A percentile compares a stretch with the other conserved stretches of the same genome.
phyloP scores from a whole-genome alignment of 2,888 invertebrate genomes.

The Neocrepidodera transversa region DNA sequence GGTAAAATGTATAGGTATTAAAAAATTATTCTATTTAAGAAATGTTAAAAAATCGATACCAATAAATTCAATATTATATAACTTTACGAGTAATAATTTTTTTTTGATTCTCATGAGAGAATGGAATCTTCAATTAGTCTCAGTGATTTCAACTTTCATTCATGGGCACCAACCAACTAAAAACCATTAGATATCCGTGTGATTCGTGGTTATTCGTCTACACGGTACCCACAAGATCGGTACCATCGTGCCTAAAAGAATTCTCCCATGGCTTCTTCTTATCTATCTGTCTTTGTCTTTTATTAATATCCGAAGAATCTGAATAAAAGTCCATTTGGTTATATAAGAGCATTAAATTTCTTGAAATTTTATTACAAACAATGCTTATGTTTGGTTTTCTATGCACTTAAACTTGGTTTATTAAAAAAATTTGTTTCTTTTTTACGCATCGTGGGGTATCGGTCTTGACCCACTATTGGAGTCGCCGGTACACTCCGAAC shows the following conservation, averaged over 20 bases:
- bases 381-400: too few relatives aligned
- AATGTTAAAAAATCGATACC: neutral
- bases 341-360: too few relatives aligned
- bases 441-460: slow-evolving; percentile 20
- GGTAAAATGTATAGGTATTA: too few relatives aligned
- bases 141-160: slow-evolving; percentile 22
- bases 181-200: slow-evolving; percentile 26
- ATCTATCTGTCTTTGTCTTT: neutral
- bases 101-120: slow-evolving; percentile 10
- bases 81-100: neutral
- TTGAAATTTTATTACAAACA: too few relatives aligned
- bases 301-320: neutral
- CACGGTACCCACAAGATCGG: neutral
- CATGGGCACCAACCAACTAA: slow-evolving; percentile 18
- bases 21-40: too few relatives aligned
- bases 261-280: slow-evolving; percentile 19
- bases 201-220: slow-evolving; percentile 25
- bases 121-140: slow-evolving; percentile 20
- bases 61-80: neutral
- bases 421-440: slow-evolving; percentile 6
- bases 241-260: slow-evolving; percentile 11
- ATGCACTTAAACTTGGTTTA: too few relatives aligned
- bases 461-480: slow-evolving; percentile 32
- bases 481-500: slow-evolving; percentile 21
- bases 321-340: too few relatives aligned